These are phyloP conservation scores for Endotricha flammealis DNA, from an alignment of 2,888 invertebrate species.

Conservation along the genomic window DNA sequence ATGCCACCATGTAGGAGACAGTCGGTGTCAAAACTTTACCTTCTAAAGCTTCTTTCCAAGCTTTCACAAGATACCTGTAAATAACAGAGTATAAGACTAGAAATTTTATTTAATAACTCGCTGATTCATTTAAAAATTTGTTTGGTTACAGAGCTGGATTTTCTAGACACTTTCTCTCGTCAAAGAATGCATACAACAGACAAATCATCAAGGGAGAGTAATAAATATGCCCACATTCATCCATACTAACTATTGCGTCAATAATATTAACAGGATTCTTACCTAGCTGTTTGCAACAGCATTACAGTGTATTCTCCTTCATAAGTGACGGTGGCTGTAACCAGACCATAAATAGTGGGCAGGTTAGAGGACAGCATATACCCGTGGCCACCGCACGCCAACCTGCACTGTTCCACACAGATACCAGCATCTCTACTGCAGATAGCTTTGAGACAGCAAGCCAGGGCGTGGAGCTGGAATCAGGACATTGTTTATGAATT, in stretches of 20 bases:
- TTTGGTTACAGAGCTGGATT: no score
- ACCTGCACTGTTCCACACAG: slow-evolving; percentile 87
- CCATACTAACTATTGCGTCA: no score
- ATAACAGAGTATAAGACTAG: no score
- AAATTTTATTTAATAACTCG: no score
- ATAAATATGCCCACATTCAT: no score
- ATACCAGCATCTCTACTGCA: slow-evolving; percentile 83
- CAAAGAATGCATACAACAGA: no score
- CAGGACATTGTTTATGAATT: neutral
- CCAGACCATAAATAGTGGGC: slow-evolving; percentile 87
- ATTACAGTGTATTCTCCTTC: slow-evolving; percentile 98
- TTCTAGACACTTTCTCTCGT: no score
- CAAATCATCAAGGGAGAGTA: no score
- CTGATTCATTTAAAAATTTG: no score
- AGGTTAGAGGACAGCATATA: slow-evolving; percentile 91
- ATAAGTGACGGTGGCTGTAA: slow-evolving; percentile 92
- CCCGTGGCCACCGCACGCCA: slow-evolving; percentile 96
- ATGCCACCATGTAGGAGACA: slow-evolving; percentile 80
- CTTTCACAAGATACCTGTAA: slow-evolving; percentile 85
- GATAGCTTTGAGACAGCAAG: slow-evolving; percentile 94
- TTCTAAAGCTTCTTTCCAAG: slow-evolving; percentile 82
- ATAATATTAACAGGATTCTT: slow-evolving; percentile 23
- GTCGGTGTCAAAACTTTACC: slow-evolving; percentile 82
- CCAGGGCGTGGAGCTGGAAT: slow-evolving; percentile 88
- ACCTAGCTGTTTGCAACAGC: slow-evolving; percentile 90